Conservation (phyloP, 2,113 vertebrate species). For the Carassius auratus region DNA sequence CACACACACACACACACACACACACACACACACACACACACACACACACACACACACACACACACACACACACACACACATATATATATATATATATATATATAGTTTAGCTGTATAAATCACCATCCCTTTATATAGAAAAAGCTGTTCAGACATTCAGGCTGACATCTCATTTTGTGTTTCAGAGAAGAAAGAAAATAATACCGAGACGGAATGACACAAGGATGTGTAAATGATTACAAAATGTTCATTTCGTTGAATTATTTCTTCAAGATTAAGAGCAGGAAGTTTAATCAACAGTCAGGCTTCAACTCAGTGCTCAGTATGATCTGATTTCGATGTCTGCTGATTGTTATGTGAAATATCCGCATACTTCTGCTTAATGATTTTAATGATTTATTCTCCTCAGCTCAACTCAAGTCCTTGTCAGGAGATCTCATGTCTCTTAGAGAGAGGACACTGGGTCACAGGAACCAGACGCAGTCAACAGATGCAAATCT, state of each 20-base stretch:
- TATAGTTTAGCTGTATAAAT: neutral
- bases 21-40: too few relatives aligned
- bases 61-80: too few relatives aligned
- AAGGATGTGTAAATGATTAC: neutral
- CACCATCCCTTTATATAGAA: neutral
- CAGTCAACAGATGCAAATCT: conserved; percentile 64
- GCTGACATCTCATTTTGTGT: neutral
- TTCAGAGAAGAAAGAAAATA: conserved; percentile 11
- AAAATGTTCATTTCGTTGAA: conserved; percentile 7
- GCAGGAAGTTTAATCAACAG: conserved; percentile 8
- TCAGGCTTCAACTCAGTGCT: neutral
- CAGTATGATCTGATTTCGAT: neutral
- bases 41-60: too few relatives aligned
- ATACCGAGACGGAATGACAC: neutral
- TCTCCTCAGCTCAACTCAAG: neutral
- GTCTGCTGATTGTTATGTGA: neutral
- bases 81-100: neutral
- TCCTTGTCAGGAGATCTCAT: conserved; percentile 15
- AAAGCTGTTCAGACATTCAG: neutral
- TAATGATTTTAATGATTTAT: conserved; percentile 8
- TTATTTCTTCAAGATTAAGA: neutral
- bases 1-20: too few relatives aligned
- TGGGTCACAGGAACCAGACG: conserved; percentile 53
- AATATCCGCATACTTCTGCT: neutral
- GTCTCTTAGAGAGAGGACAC: conserved; percentile 39